A percentile compares a stretch with the other conserved stretches of the same genome.
phyloP scores from a whole-genome alignment of 1,140 invertebrate species.

The Penaeus vannamei region DNA sequence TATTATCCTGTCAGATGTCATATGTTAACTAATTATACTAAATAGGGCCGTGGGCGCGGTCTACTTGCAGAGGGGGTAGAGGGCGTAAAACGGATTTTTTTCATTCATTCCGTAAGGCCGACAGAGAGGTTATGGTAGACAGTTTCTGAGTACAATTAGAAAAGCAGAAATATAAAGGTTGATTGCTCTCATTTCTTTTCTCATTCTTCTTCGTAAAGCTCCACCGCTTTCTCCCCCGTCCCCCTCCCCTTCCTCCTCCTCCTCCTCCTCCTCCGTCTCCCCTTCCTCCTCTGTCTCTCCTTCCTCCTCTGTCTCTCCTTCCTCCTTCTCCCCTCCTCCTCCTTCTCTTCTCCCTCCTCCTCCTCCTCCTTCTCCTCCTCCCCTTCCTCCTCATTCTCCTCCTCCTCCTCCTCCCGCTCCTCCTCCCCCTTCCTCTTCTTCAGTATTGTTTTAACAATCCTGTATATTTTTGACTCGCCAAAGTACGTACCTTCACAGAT shows the following conservation, averaged over 20 bases:
- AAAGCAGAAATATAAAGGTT: too few relatives aligned
- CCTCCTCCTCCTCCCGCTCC: neutral
- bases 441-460: neutral
- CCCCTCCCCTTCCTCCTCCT: neutral
- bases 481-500: too few relatives aligned
- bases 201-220: neutral
- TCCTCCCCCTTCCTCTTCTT: neutral
- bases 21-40: too few relatives aligned
- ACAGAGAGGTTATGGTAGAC: too few relatives aligned
- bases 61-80: too few relatives aligned
- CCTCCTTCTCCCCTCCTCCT: neutral
- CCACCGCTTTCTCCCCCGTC: neutral
- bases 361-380: neutral
- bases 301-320: neutral
- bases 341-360: neutral
- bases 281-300: neutral
- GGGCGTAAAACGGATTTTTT: too few relatives aligned
- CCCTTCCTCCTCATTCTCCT: neutral
- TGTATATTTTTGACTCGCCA: too few relatives aligned
- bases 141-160: too few relatives aligned
- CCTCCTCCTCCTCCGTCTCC: neutral
- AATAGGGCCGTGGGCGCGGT: too few relatives aligned
- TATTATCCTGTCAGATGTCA: too few relatives aligned
- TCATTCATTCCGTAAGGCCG: too few relatives aligned
- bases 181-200: neutral